These are phyloP conservation scores for Conops quadrifasciatus DNA, from an alignment of 2,888 invertebrate species.

Conservation along the genomic window DNA sequence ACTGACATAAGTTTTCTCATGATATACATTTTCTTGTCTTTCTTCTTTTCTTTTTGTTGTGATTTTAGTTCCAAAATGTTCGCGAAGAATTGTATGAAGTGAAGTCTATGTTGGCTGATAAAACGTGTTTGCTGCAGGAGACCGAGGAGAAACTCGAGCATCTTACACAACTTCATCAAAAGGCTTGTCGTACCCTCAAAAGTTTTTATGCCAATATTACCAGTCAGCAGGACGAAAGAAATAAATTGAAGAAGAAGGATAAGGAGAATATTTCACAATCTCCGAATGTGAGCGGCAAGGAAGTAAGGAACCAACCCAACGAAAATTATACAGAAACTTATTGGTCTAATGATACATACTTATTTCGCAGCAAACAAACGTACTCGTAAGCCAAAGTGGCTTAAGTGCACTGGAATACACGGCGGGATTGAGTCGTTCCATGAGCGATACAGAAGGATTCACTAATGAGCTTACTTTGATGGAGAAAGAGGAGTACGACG, in stretches of 20 bases:
- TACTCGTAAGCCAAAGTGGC: constrained; percentile 10
- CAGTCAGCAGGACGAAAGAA: constrained; percentile 57
- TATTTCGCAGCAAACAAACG: neutral
- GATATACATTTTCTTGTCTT: no score
- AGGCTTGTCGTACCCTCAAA: constrained; percentile 60
- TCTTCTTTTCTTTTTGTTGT: no score
- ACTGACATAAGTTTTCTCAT: neutral
- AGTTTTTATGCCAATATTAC: constrained; percentile 58
- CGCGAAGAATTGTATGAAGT: constrained; percentile 52
- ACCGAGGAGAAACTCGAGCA: constrained; percentile 55
- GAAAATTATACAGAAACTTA: neutral
- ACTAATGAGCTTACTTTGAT: constrained; percentile 53
- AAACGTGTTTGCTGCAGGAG: constrained; percentile 58
- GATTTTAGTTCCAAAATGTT: constrained; percentile 46
- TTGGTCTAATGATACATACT: neutral
- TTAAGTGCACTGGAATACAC: constrained; percentile 42
- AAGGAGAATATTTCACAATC: constrained; percentile 45
- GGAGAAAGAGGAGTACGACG: constrained; percentile 48
- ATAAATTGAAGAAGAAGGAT: constrained; percentile 49
- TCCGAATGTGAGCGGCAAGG: constrained; percentile 37
- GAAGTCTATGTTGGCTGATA: constrained; percentile 58
- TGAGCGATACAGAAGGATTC: constrained; percentile 55
- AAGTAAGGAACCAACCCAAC: constrained; percentile 48
- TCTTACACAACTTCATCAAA: constrained; percentile 57
- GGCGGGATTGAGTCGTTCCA: constrained; percentile 47